Evolutionary conservation across 1,140 invertebrate species (phyloP), one percentile per base, ranked within the genome.

Genomic region (Piezodorus guildinii): DNA sequence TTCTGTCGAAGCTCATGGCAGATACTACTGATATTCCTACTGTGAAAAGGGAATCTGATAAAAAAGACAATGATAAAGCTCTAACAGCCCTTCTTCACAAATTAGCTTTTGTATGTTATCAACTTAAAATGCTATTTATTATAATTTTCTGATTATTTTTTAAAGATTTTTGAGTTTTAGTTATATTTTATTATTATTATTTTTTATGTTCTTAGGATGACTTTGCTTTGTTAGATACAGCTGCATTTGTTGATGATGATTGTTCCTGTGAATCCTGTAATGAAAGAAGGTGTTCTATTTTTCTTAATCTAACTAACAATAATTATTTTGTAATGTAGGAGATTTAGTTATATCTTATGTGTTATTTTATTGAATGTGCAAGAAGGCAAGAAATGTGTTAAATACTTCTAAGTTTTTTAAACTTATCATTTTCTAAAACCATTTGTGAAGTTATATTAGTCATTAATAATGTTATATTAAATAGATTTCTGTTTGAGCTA

Each of bases 181-280:
- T 17, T n/a, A 30, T 43, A 9, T 62, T n/a, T n/a, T n/a, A n/a
- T n/a, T n/a, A n/a, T n/a, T n/a, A n/a, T n/a, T n/a, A n/a, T n/a
- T n/a, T n/a, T n/a, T n/a, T n/a, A 45, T 45, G n/a, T 62, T 51
- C 49, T 17, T 5, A 60, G 58, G 58, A 60, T 14, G 46, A 56
- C n/a, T 63, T 64, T 60, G 21, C 56, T 25, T 64, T 54, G 16
- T 65, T 59, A 25, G 62, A 67, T 59, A 46, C 58, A 46, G 60
- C 54, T 6, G 60, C 44, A 25, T 60, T 67, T 52, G 54, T 67
- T 21, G 65, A 67, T 62, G 70, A 71, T 15, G 52, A 66, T 25
- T 74, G 73, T 49, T 65, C 67, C 2, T 74, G 73, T 66, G 70
- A 75, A 46, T 68, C 66, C 12, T 74, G 71, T 44, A 74, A 72